Conservation (phyloP, 2,888 invertebrate species). For the Phrixothrix hirtus region DNA sequence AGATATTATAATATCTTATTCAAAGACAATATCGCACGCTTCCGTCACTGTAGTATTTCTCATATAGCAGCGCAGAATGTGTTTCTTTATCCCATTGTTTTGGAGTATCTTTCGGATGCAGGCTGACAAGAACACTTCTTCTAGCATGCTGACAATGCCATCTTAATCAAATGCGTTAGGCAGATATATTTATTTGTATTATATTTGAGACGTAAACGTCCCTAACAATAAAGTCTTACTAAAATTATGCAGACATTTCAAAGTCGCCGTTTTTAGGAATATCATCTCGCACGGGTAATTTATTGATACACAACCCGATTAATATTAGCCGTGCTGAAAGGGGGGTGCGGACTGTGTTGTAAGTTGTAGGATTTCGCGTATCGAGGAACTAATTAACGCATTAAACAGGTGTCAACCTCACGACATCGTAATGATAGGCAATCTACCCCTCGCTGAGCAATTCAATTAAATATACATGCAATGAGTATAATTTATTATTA, state of each 20-base stretch:
- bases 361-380: too few species aligned
- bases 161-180: conserved; percentile 52
- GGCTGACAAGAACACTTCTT: conserved; percentile 56
- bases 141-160: conserved; percentile 51
- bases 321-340: too few species aligned
- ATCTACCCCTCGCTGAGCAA: conserved; percentile 31
- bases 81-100: conserved; percentile 52
- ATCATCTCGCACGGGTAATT: too few species aligned
- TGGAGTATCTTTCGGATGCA: conserved; percentile 54
- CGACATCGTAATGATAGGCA: conserved; percentile 37
- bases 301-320: too few species aligned
- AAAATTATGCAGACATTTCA: too few species aligned
- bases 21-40: conserved; percentile 25
- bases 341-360: too few species aligned
- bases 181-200: conserved; percentile 51
- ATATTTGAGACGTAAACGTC: conserved; percentile 38
- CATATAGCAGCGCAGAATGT: conserved; percentile 33
- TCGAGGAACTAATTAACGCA: conserved; percentile 44
- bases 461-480: conserved; percentile 30
- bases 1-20: conserved; percentile 20
- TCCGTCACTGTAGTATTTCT: conserved; percentile 25
- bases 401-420: conserved; percentile 46
- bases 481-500: conserved; percentile 6
- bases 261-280: too few species aligned
- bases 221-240: neutral